phyloP scores from a whole-genome alignment of 2,797 vertebrate genomes.

The Helicolenus hilgendorfi region DNA sequence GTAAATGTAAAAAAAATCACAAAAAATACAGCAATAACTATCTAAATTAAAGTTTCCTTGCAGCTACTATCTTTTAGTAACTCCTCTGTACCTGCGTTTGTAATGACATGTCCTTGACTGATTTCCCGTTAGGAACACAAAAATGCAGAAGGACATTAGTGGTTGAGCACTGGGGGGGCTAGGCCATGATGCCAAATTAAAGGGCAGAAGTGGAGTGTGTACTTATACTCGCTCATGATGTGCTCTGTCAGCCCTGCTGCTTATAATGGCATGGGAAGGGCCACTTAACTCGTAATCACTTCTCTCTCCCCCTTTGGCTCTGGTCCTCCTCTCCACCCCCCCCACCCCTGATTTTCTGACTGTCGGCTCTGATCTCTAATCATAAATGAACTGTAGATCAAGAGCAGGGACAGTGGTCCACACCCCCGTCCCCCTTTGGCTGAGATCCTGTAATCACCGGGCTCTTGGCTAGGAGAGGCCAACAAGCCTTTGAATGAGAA shows the following conservation, averaged over 20 bases:
- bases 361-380: slow-evolving; percentile 86
- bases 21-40: not conserved
- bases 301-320: slow-evolving; percentile 76
- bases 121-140: slow-evolving; percentile 70
- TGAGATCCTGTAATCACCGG: slow-evolving; percentile 81
- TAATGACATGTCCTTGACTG: slow-evolving; percentile 53
- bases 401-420: slow-evolving; percentile 82
- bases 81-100: slow-evolving; percentile 35
- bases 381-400: slow-evolving; percentile 85
- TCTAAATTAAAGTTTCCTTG: not conserved
- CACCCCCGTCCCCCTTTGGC: slow-evolving; percentile 52
- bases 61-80: not conserved
- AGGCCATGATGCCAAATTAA: slow-evolving; percentile 82
- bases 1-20: not conserved
- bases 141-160: slow-evolving; percentile 80
- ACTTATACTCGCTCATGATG: slow-evolving; percentile 81
- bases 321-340: slow-evolving; percentile 65
- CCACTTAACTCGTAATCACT: slow-evolving; percentile 90
- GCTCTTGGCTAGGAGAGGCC: slow-evolving; percentile 77
- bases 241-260: slow-evolving; percentile 82
- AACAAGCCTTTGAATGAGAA: slow-evolving; percentile 79
- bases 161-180: slow-evolving; percentile 59
- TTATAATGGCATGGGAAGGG: slow-evolving; percentile 87
- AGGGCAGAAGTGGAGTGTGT: slow-evolving; percentile 82
- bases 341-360: slow-evolving; percentile 75